Base-by-base conservation (phyloP, 1,140 invertebrate genomes). In the Lanistes nyassanus region DNA sequence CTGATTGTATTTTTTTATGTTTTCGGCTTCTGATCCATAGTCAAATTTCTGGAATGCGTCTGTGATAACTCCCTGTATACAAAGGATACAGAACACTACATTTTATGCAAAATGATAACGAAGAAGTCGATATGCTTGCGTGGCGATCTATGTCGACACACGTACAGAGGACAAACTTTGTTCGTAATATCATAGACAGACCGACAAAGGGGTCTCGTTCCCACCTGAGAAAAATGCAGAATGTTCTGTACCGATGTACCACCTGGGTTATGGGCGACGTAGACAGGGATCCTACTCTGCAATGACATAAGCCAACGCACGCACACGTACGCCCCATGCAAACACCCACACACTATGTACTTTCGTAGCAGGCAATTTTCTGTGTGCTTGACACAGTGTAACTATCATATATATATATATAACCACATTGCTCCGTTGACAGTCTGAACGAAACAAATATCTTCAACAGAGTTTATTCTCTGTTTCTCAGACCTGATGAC, bases 191-290 rank as follows among this genome's bases (percentile, higher is more conserved):
- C 23, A 13, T 53, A 53, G 23, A 13, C 6, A 26, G 3, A 31
- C 29, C 23, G 11, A 23, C 62, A 64, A 34, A 31, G 34, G 19
- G 29, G 31, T 21, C 19, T 29, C 11, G 11, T n/a, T 60, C 70
- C 29, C 11, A 91, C 87, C 83, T 91, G 91, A n/a, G 84, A 88
- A 81, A 83, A 92, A 78, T 92, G 90, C 26, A 94, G 89, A 11
- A 97, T 83, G 81, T 95, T 95, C 83, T 93, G 92, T 0, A 92
- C 92, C 0, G 95, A 94, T 0, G 95, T 92, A 13, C 96, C 96
- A 0, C 95, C 94, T 7, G 97, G 97, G 5, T 92, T 92, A 86
- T 98, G 94, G 19, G 92, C 92, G 5, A 94, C 86, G 82, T 96
- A 94, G 0, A 94, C 91, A 0, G 94, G 84, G 23, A 88, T 42